Percentiles rank a stretch among this genome's conserved stretches.
Conservation (phyloP, 1,140 invertebrate genomes). For the Gryllus bimaculatus region DNA sequence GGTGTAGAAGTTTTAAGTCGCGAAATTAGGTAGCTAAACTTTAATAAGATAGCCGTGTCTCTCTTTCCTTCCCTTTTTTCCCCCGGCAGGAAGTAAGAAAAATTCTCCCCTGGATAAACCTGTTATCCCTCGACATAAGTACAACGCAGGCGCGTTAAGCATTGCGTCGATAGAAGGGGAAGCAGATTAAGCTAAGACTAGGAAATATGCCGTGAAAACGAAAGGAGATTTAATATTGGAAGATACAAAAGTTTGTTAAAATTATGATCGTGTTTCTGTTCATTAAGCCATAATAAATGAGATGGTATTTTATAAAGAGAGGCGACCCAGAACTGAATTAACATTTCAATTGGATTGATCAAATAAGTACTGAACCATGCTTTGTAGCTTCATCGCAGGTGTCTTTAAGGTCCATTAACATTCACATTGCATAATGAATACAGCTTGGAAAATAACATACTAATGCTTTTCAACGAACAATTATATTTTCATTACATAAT, state of each 20-base stretch:
- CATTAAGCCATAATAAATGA: no score
- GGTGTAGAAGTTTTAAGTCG: background rate
- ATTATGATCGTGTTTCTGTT: no score
- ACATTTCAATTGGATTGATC: no score
- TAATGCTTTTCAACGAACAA: no score
- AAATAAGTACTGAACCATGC: no score
- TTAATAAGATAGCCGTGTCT: slow-evolving; percentile 14
- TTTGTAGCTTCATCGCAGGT: no score
- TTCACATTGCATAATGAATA: no score
- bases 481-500: no score
- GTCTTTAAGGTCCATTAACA: no score
- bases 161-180: background rate
- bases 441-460: no score
- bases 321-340: no score
- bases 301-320: no score
- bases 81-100: background rate
- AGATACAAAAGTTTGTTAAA: background rate
- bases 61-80: background rate
- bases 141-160: background rate
- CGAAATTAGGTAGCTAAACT: slow-evolving; percentile 14
- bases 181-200: background rate
- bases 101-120: background rate
- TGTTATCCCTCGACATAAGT: slow-evolving; percentile 1
- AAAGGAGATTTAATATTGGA: background rate
- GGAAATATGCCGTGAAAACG: background rate